Evolutionary conservation across 2,797 vertebrate species (phyloP), one percentile per base, ranked within the genome.

Genomic region (Cyclura pinguis): DNA sequence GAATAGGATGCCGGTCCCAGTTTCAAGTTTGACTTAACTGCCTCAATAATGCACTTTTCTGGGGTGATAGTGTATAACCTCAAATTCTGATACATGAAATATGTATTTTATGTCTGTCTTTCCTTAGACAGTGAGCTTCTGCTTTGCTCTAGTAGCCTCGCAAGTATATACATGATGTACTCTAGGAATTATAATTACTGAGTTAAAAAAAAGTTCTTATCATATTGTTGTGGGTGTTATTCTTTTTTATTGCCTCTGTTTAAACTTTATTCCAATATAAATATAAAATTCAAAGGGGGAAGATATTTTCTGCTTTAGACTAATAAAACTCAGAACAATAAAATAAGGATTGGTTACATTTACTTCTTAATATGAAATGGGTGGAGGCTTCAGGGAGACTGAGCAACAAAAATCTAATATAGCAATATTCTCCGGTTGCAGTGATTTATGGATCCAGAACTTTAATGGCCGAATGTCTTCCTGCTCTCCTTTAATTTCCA

Each of bases 401-500:
- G 92, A 64, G 0, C 94, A 91, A 94, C 86, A 95, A 96, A 97
- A 96, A 96, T 96, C 73, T 96, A 96, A 96, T 96, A 96, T 95
- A 97, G 96, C 96, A 97, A 96, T 96, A 95, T 96, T 95, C 94
- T 96, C 95, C 96, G 96, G 96, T 97, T 97, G 94, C 96, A 93
- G 9, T 96, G 97, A 97, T 97, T 97, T 97, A 97, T 97, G 95
- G 95, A 95, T 94, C 94, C 94, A 94, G 96, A 95, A 92, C 95
- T 96, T 96, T 95, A 93, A 97, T 94, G 86, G 95, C 76, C 85
- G 96, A 96, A 95, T 97, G 95, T 96, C 96, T 96, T 95, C 93
- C 80, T 94, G 72, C 93, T 96, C 94, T 96, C 93, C 95, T 97
- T 96, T 96, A 97, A 97, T 96, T 97, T 97, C 95, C 96, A 97